Evolutionary conservation across 1,140 invertebrate species (phyloP), one percentile per base, ranked within the genome.

Genomic region (Aplysia californica): DNA sequence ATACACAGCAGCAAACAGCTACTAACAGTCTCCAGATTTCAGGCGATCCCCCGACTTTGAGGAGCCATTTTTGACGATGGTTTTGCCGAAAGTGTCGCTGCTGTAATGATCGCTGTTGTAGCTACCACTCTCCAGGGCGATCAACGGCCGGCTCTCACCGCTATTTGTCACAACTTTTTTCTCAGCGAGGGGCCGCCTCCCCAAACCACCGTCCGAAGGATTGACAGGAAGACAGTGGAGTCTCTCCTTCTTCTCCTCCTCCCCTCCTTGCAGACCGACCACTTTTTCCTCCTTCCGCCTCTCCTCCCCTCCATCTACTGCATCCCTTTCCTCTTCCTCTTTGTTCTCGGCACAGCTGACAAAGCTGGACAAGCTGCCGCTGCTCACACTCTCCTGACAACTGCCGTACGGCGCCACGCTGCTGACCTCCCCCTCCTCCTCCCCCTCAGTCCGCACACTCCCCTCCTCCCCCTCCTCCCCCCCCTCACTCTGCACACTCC

Each of bases 341-440:
- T 26, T 41, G 21, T 31, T 15, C 6, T 75, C 72, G 35, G 38
- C 39, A 33, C 59, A 65, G 41, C 72, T 75, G 21, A 66, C 39
- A 66, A 36, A 75, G 33, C 72, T 75, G 23, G 72, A 75, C 29
- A 55, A 5, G 50, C 72, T 75, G 38, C 59, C 44, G n/a, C 59
- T 38, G 61, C 72, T 75, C 31, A 75, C 33, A 33, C 72, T 75
- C 26, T 65, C 39, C 20, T 50, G 35, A 39, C 70, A 61, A 26
- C 58, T 73, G 6, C 58, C 56, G 23, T 26, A 70, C 2, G 29
- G 38, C 0, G 21, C 35, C 4, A 58, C 70, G 31, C 58, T 18
- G 23, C 70, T 72, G 33, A 61, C 59, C 6, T 59, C 59, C 61
- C 41, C 56, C 36, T 35, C 29, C 10, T 26, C 26, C 6, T 20